A percentile compares a stretch with the other conserved stretches of the same genome.
phyloP scores from a whole-genome alignment of 2,888 invertebrate genomes.

The Eristalinus sepulchralis region DNA sequence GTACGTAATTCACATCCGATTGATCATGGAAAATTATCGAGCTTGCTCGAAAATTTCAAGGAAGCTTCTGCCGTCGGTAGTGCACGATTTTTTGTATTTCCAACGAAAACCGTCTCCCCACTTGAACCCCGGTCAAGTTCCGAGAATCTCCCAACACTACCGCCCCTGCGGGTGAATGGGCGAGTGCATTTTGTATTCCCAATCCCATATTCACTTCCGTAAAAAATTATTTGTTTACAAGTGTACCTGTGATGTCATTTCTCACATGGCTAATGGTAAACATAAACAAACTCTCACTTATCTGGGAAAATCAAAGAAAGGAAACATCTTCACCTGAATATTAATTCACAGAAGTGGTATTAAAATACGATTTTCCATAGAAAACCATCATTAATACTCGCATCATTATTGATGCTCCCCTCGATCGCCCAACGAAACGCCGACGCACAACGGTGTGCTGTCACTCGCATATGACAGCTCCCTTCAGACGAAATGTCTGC shows the following conservation, averaged over 20 bases:
- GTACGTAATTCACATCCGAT: background rate
- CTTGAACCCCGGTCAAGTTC: background rate
- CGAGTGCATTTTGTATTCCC: constrained; percentile 19
- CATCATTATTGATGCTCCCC: constrained; percentile 51
- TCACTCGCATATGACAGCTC: background rate
- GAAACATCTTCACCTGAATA: constrained; percentile 66
- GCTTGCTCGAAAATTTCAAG: background rate
- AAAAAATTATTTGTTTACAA: constrained; percentile 15
- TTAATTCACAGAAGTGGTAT: constrained; percentile 60
- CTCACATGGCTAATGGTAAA: constrained; percentile 28
- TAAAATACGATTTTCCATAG: constrained; percentile 58
- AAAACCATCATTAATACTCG: constrained; percentile 44
- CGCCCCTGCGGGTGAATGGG: background rate
- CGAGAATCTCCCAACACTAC: background rate
- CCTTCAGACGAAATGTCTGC: constrained; percentile 60
- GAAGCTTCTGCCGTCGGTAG: background rate
- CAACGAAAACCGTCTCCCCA: background rate
- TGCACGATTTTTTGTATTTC: background rate
- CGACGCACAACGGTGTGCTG: constrained; percentile 24
- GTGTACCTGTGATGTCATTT: constrained; percentile 11
- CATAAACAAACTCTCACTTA: constrained; percentile 53
- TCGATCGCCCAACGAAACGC: constrained; percentile 44
- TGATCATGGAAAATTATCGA: background rate
- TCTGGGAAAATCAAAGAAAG: constrained; percentile 53
- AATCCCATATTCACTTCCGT: constrained; percentile 40